Conservation (phyloP, 2,113 vertebrate genomes). For the Trichechus manatus region DNA sequence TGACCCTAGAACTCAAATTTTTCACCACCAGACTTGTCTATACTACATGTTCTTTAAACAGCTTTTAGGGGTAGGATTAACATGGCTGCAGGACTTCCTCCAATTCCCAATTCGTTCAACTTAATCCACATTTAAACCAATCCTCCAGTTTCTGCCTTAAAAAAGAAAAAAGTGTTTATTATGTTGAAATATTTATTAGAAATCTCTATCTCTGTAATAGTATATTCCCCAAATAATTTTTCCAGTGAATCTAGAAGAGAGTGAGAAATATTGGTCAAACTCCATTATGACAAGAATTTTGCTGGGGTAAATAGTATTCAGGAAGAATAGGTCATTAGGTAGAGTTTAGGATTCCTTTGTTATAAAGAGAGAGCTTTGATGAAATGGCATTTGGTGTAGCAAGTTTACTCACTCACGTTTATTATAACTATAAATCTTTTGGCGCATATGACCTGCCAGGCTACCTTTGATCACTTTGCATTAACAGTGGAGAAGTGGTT, state of each 20-base stretch:
- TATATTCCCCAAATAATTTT: not conserved
- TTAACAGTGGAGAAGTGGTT: not conserved
- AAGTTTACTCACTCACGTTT: not conserved
- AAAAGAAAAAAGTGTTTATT: not conserved
- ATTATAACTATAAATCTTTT: not conserved
- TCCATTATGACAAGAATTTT: not conserved
- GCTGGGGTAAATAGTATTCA: not conserved
- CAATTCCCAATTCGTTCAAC: not conserved
- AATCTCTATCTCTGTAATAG: not conserved
- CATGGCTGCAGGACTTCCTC: not conserved
- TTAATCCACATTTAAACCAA: not conserved
- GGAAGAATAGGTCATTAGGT: not conserved
- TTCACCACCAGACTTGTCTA: not conserved
- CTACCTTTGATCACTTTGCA: not conserved
- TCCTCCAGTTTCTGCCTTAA: not conserved
- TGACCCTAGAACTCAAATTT: not conserved
- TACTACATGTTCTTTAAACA: not conserved
- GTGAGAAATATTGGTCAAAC: not conserved
- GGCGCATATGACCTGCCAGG: not conserved
- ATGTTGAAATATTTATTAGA: not conserved
- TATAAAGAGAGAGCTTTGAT: not conserved
- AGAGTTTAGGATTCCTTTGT: not conserved
- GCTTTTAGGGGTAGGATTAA: not conserved
- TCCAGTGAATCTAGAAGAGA: not conserved
- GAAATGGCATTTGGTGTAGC: not conserved